Percentiles rank a stretch among this genome's conserved stretches.
These are phyloP conservation scores for Rhopalosiphum padi DNA, from an alignment of 1,140 invertebrate genomes.

Conservation along the genomic window DNA sequence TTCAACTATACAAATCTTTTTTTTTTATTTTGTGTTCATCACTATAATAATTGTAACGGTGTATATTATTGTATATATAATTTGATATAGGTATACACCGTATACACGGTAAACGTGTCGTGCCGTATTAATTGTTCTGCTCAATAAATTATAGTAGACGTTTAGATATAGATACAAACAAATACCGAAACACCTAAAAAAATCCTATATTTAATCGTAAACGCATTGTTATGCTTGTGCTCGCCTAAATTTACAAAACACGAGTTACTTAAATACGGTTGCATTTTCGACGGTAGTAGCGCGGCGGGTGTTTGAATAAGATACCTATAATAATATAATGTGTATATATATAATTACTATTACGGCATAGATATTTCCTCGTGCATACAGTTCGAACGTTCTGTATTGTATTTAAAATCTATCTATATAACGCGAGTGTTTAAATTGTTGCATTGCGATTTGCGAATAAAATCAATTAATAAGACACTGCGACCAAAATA, in stretches of 20 bases:
- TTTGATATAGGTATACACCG: neutral
- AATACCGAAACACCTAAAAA: neutral
- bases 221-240: neutral
- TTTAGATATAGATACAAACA: neutral
- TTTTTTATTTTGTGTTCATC: neutral
- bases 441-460: neutral
- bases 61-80: neutral
- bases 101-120: neutral
- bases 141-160: neutral
- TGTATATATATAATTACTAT: slow-evolving; percentile 6
- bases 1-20: neutral
- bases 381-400: neutral
- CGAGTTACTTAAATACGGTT: neutral
- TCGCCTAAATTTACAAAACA: neutral
- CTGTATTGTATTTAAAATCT: neutral
- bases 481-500: neutral
- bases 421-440: neutral
- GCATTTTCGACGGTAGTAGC: neutral
- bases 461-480: neutral
- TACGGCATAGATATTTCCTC: slow-evolving; percentile 1
- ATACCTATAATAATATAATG: neutral
- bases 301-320: neutral
- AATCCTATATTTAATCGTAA: neutral
- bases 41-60: neutral
- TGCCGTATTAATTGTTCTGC: neutral